These are phyloP conservation scores for Alectoris magna DNA, from an alignment of 2,797 vertebrate species.

Conservation along the genomic window DNA sequence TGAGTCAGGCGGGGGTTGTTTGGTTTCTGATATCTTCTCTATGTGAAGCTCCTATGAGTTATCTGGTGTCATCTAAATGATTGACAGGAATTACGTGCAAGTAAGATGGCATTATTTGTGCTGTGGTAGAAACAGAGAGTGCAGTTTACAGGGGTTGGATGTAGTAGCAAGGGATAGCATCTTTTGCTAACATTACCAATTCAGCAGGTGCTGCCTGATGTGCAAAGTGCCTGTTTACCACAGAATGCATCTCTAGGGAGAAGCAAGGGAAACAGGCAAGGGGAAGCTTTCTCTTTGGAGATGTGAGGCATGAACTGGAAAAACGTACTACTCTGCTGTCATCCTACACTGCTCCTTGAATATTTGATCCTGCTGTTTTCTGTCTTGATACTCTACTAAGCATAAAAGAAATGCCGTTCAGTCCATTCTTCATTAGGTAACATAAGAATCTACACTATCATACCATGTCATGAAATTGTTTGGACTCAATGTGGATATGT, in stretches of 20 bases:
- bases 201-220: neutral
- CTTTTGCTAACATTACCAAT: neutral
- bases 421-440: neutral
- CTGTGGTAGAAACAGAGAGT: neutral
- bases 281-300: conserved; percentile 16
- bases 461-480: conserved; percentile 3
- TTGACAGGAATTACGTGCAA: neutral
- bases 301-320: neutral
- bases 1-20: neutral
- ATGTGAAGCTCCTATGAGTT: neutral
- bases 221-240: neutral
- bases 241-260: neutral
- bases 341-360: neutral
- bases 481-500: neutral
- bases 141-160: neutral
- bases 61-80: neutral
- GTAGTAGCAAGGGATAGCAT: neutral
- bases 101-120: neutral
- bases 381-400: neutral
- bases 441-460: neutral
- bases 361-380: neutral
- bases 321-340: neutral
- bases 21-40: neutral
- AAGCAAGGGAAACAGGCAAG: neutral
- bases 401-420: neutral